Percentiles rank a stretch among this genome's conserved stretches.
phyloP scores from a whole-genome alignment of 2,888 invertebrate species.

The Lissocephala sabroskyi region DNA sequence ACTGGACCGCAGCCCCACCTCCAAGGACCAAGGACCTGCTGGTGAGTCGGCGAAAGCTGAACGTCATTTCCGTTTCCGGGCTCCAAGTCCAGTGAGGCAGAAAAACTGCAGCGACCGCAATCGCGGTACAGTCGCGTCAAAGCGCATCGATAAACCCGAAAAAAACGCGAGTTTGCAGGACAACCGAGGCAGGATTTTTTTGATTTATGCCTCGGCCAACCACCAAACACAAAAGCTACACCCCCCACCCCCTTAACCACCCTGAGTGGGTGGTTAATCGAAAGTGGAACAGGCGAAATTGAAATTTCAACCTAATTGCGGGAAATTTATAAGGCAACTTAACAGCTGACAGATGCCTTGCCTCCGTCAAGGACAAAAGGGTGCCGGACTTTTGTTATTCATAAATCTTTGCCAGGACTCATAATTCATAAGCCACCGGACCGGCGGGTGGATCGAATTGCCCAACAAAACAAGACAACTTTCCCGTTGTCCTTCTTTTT shows the following conservation, averaged over 20 bases:
- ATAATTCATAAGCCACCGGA: no score
- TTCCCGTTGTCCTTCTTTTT: no score
- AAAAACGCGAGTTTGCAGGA: background rate
- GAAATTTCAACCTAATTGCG: conserved; percentile 71
- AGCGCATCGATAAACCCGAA: background rate
- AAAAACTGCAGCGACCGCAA: conserved; percentile 54
- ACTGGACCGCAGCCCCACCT: conserved; percentile 1
- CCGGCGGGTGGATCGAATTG: no score
- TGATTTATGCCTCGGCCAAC: no score
- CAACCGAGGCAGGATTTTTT: conserved; percentile 6
- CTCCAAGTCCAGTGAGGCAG: conserved; percentile 53
- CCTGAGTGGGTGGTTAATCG: conserved; percentile 33
- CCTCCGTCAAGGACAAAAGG: background rate
- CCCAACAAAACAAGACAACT: no score
- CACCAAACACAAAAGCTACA: no score
- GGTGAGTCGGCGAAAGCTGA: no score
- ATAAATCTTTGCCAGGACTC: conserved; percentile 67
- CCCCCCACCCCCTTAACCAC: no score
- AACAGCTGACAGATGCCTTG: conserved; percentile 50
- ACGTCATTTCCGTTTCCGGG: conserved; percentile 41
- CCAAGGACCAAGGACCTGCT: background rate
- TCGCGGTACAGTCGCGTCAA: conserved; percentile 5
- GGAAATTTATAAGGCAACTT: conserved; percentile 63
- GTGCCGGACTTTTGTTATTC: conserved; percentile 42
- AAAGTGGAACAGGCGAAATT: conserved; percentile 57